Conservation (phyloP, 2,888 invertebrate genomes). For the Anarsia innoxiella region DNA sequence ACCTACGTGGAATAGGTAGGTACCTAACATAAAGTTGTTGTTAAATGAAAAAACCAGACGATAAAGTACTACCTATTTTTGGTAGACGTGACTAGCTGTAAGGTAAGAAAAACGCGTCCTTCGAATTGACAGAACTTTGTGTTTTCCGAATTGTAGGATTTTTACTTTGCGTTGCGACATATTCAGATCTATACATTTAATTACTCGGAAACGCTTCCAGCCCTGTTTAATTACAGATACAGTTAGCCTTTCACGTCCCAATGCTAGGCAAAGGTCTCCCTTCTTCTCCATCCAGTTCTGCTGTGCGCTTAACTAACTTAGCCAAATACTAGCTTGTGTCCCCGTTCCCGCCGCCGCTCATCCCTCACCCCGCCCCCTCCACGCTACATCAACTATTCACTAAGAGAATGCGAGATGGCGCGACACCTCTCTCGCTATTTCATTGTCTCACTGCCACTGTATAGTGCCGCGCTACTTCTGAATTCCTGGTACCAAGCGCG, state of each 20-base stretch:
- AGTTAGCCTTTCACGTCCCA: no score
- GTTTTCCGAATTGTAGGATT: no score
- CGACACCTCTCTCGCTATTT: slow-evolving; percentile 66
- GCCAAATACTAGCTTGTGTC: neutral
- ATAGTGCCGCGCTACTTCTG: slow-evolving; percentile 1
- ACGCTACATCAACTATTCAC: slow-evolving; percentile 69
- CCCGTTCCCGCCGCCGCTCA: slow-evolving; percentile 25
- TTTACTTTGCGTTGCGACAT: no score
- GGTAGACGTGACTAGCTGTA: no score
- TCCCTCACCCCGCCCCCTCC: slow-evolving; percentile 22
- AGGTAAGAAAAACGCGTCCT: no score
- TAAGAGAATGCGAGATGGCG: slow-evolving; percentile 63
- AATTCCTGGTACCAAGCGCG: slow-evolving; percentile 2
- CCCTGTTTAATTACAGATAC: neutral
- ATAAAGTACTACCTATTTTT: no score
- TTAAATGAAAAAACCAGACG: no score
- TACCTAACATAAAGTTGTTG: no score
- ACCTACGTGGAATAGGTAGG: no score
- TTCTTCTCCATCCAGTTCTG: neutral
- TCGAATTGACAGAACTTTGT: no score
- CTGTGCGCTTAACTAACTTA: neutral
- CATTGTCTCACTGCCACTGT: slow-evolving; percentile 52
- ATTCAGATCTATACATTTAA: neutral
- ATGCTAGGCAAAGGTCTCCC: no score
- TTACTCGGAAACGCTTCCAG: neutral